Evolutionary conservation across 2,797 vertebrate species (phyloP).

Genomic region (Leuciscus waleckii): DNA sequence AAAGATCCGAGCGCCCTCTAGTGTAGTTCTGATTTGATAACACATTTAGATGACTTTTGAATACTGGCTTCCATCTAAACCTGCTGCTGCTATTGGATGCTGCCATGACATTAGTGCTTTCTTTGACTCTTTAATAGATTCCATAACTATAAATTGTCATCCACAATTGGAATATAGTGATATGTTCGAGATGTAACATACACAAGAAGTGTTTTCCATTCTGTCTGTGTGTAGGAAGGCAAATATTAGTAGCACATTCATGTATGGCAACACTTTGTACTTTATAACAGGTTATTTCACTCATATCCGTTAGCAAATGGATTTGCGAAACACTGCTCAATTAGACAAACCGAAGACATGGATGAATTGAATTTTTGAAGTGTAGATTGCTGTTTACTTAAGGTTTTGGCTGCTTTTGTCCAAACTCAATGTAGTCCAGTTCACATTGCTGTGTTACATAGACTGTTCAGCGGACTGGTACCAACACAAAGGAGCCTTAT

Average conservation of each 20-base stretch:
- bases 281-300: not conserved
- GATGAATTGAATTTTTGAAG: conserved; percentile 24
- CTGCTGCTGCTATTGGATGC: conserved; percentile 40
- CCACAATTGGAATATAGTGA: not conserved
- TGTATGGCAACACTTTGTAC: not conserved
- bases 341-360: not conserved
- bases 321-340: conserved; percentile 3
- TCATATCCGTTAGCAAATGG: conserved; percentile 14
- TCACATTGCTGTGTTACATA: conserved; percentile 17
- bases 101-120: conserved; percentile 8
- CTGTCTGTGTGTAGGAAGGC: not conserved
- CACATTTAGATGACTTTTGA: not conserved
- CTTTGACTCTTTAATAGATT: conserved; percentile 11
- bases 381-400: conserved; percentile 32
- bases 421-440: conserved; percentile 14
- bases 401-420: conserved; percentile 33
- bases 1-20: conserved; percentile 12
- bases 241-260: conserved; percentile 5
- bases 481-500: conserved; percentile 23
- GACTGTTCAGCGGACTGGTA: conserved; percentile 28
- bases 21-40: not conserved
- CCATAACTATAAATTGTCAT: not conserved
- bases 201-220: conserved; percentile 27
- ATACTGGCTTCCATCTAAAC: conserved; percentile 26
- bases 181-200: conserved; percentile 4